Percentiles rank a stretch among this genome's conserved stretches.
phyloP scores from a whole-genome alignment of 2,888 invertebrate species.

The Lottia scabra region DNA sequence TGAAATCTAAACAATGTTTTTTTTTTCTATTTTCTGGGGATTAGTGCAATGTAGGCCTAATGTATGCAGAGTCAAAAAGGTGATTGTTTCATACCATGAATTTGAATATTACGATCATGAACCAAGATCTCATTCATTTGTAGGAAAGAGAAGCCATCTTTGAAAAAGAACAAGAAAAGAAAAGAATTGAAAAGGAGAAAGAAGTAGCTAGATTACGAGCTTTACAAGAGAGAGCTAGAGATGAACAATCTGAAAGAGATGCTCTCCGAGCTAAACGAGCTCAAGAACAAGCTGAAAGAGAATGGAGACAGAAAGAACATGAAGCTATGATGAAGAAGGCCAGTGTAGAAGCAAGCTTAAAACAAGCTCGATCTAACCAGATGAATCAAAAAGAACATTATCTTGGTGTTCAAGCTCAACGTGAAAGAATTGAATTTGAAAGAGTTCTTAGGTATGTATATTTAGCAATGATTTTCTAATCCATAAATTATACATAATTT shows the following conservation, averaged over 20 bases:
- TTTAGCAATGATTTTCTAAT: too few species aligned
- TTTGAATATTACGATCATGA: too few species aligned
- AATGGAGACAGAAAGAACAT: constrained; percentile 68
- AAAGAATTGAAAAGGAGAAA: constrained; percentile 68
- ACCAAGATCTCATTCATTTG: neutral
- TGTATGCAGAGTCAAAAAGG: too few species aligned
- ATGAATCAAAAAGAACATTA: constrained; percentile 68
- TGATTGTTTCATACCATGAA: too few species aligned
- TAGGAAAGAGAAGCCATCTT: constrained; percentile 66
- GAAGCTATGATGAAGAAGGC: constrained; percentile 63
- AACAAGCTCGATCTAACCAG: constrained; percentile 64
- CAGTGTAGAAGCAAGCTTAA: constrained; percentile 64
- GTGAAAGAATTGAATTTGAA: constrained; percentile 69
- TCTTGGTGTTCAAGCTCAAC: constrained; percentile 68
- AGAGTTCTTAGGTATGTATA: constrained; percentile 62
- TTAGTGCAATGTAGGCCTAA: too few species aligned
- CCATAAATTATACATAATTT: too few species aligned
- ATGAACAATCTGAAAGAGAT: constrained; percentile 69
- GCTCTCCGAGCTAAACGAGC: constrained; percentile 68
- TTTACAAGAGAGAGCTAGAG: constrained; percentile 66
- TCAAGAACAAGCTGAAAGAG: constrained; percentile 68
- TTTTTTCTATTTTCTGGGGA: too few species aligned
- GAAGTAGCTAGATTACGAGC: constrained; percentile 66
- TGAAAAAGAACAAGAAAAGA: constrained; percentile 65
- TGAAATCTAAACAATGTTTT: too few species aligned